A percentile compares a stretch with the other conserved stretches of the same genome.
These are phyloP conservation scores for Caranx ignobilis DNA, from an alignment of 2,113 vertebrate genomes.

Conservation along the genomic window DNA sequence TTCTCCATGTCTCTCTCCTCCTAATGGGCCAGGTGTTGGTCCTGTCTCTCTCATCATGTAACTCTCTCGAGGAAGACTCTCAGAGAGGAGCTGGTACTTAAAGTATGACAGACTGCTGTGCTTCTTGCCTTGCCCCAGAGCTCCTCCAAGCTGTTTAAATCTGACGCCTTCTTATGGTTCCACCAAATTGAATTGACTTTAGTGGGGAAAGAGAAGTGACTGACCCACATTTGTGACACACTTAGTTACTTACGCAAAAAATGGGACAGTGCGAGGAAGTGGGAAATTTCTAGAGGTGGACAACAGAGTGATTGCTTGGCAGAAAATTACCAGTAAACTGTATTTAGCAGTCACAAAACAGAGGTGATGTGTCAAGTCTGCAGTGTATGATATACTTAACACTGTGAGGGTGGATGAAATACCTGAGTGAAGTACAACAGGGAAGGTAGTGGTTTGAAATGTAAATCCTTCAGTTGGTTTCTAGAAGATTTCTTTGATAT, in stretches of 20 bases:
- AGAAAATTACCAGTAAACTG: constrained; percentile 11
- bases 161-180: constrained; percentile 71
- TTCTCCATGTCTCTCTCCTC: constrained; percentile 18
- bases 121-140: constrained; percentile 58
- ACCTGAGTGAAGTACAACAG: background rate
- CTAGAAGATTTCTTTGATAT: background rate
- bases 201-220: constrained; percentile 43
- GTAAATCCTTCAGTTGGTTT: background rate
- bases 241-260: constrained; percentile 68
- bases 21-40: constrained; percentile 43
- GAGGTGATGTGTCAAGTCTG: background rate
- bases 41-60: constrained; percentile 36
- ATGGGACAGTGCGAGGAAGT: constrained; percentile 40
- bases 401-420: background rate
- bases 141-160: constrained; percentile 67
- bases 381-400: background rate
- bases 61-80: constrained; percentile 64
- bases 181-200: constrained; percentile 71
- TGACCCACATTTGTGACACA: constrained; percentile 82
- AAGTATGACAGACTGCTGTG: constrained; percentile 43
- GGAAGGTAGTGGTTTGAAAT: background rate
- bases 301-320: constrained; percentile 13
- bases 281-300: constrained; percentile 25
- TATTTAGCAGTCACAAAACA: constrained; percentile 8
- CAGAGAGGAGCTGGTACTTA: constrained; percentile 55